Conservation (phyloP, 2,797 vertebrate genomes). For the Eidolon dupreanum region DNA sequence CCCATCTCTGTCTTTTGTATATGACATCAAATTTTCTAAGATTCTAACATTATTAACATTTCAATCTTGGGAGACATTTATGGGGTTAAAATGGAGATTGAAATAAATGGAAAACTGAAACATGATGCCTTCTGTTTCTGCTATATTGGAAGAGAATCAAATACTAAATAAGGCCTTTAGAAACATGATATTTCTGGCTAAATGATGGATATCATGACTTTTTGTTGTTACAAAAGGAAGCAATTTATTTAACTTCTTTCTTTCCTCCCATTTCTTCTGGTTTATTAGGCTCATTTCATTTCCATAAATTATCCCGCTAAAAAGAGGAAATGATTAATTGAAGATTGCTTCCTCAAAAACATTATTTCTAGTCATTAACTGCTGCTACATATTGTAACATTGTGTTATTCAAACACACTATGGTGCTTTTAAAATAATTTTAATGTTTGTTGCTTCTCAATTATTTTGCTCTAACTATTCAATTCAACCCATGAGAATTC, state of each 20-base stretch:
- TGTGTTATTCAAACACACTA: constrained; percentile 81
- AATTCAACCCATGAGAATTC: constrained; percentile 77
- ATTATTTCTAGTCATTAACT: constrained; percentile 87
- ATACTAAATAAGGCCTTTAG: constrained; percentile 81
- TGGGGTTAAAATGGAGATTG: constrained; percentile 79
- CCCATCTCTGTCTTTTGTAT: constrained; percentile 51
- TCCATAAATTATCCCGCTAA: constrained; percentile 87
- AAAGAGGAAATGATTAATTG: constrained; percentile 88
- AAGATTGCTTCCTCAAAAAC: constrained; percentile 87
- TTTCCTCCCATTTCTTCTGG: constrained; percentile 80
- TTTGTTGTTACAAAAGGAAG: constrained; percentile 87
- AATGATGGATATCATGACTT: constrained; percentile 87
- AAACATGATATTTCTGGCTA: constrained; percentile 84
- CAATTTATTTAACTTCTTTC: constrained; percentile 87
- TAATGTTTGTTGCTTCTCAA: constrained; percentile 80
- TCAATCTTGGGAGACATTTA: constrained; percentile 74
- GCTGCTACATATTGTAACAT: constrained; percentile 80
- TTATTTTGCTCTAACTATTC: constrained; percentile 78
- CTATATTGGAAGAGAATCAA: constrained; percentile 82
- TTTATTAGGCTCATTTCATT: constrained; percentile 87
- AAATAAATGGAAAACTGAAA: constrained; percentile 81
- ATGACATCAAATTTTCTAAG: constrained; percentile 14
- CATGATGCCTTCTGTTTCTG: constrained; percentile 79
- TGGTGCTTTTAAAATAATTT: constrained; percentile 81
- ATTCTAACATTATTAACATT: constrained; percentile 65